phyloP scores from a whole-genome alignment of 2,113 vertebrate genomes.

The Coregonus clupeaformis region DNA sequence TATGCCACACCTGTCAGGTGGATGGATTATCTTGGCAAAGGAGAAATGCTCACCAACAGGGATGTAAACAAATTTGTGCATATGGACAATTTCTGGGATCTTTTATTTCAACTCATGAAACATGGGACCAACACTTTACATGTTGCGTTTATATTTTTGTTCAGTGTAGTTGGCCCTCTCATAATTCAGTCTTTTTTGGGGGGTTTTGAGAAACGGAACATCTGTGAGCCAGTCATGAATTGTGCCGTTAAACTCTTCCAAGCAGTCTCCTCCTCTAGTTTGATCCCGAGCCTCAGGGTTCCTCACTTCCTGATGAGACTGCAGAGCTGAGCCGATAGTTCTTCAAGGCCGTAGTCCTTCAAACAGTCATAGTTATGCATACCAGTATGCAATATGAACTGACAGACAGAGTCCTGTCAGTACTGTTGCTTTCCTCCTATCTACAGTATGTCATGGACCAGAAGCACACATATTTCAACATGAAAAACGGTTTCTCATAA shows the following conservation, averaged over 20 bases:
- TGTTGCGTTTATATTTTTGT: too few species aligned
- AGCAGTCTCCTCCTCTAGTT: slow-evolving; percentile 12
- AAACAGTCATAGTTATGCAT: too few species aligned
- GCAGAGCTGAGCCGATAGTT: slow-evolving; percentile 11
- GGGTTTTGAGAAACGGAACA: slow-evolving; percentile 22
- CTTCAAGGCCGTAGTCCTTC: too few species aligned
- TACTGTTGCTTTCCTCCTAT: neutral
- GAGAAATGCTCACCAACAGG: too few species aligned
- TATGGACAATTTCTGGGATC: too few species aligned
- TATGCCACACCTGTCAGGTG: too few species aligned
- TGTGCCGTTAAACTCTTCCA: slow-evolving; percentile 25
- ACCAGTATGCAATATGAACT: neutral
- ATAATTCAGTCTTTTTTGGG: neutral
- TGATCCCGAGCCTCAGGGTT: slow-evolving; percentile 24
- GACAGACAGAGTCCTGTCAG: neutral
- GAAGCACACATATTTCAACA: too few species aligned
- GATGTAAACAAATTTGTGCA: too few species aligned
- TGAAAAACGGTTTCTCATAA: too few species aligned
- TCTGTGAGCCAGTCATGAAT: slow-evolving; percentile 25
- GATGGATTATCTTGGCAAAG: too few species aligned
- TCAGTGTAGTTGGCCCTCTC: neutral
- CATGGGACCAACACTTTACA: too few species aligned
- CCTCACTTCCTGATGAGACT: slow-evolving; percentile 32
- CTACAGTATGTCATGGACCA: neutral
- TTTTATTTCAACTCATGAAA: too few species aligned